Conservation (phyloP, 2,113 vertebrate genomes). For the Protobothrops flavoviridis region DNA sequence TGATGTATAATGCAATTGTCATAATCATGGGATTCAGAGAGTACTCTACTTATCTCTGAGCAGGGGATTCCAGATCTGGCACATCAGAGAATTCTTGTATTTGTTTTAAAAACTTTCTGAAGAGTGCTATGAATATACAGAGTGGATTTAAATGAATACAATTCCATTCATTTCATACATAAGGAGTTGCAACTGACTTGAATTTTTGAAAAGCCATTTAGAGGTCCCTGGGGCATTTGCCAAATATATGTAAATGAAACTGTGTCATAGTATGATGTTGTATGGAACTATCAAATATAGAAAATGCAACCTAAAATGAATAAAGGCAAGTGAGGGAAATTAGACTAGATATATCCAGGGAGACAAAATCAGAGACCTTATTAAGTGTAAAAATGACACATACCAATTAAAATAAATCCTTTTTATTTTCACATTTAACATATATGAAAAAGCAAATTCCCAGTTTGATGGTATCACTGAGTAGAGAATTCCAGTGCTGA, state of each 20-base stretch:
- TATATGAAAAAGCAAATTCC: not conserved
- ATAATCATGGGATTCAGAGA: not conserved
- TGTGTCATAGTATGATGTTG: not conserved
- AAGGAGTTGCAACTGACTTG: not conserved
- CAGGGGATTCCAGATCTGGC: not conserved
- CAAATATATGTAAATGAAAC: not conserved
- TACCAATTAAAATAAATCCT: not conserved
- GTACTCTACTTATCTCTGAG: not conserved
- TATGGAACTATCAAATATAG: not conserved
- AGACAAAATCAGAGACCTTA: no score
- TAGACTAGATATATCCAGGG: not conserved
- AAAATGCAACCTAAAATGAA: not conserved
- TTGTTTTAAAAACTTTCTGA: not conserved
- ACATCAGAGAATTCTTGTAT: not conserved
- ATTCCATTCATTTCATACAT: not conserved
- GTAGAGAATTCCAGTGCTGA: not conserved
- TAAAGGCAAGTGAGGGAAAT: not conserved
- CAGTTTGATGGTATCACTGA: not conserved
- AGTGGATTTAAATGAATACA: not conserved
- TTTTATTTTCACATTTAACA: not conserved
- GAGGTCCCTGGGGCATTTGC: not conserved
- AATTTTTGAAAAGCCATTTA: not conserved
- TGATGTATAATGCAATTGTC: not conserved
- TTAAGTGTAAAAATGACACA: not conserved
- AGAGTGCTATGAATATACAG: not conserved